Percentiles rank a stretch among this genome's conserved stretches.
Conservation (phyloP, 2,888 invertebrate species). For the Mesoligia furuncula region DNA sequence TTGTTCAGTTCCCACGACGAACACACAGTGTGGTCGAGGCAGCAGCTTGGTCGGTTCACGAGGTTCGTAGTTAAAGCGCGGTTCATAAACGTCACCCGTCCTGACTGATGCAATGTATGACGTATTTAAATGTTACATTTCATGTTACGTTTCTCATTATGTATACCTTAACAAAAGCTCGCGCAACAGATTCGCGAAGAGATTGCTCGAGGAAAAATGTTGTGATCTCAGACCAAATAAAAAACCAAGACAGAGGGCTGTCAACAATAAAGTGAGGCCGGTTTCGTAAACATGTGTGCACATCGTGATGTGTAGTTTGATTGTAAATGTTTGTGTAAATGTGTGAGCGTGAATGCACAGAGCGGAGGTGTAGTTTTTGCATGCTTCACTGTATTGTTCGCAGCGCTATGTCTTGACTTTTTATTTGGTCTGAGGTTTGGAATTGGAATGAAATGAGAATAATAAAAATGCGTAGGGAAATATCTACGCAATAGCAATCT, state of each 20-base stretch:
- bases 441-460: conserved; percentile 6
- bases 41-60: not conserved
- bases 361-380: too few relatives aligned
- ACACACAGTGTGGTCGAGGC: not conserved
- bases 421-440: too few relatives aligned
- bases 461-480: not conserved
- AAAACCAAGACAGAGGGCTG: too few relatives aligned
- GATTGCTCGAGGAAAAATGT: not conserved
- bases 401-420: too few relatives aligned
- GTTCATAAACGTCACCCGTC: not conserved
- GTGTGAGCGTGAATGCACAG: too few relatives aligned
- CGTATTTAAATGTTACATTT: not conserved
- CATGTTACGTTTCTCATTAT: not conserved
- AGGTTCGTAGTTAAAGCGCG: not conserved
- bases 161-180: not conserved
- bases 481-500: not conserved
- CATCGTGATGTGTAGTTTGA: too few relatives aligned
- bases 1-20: not conserved
- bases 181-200: not conserved
- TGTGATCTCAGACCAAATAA: too few relatives aligned
- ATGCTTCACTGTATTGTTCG: too few relatives aligned
- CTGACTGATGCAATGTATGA: not conserved
- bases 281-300: too few relatives aligned
- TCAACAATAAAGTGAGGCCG: too few relatives aligned
- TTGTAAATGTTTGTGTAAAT: too few relatives aligned